Percentiles rank a stretch among this genome's conserved stretches.
These are phyloP conservation scores for Lepidothrix coronata DNA, from an alignment of 2,113 vertebrate species.

Conservation along the genomic window DNA sequence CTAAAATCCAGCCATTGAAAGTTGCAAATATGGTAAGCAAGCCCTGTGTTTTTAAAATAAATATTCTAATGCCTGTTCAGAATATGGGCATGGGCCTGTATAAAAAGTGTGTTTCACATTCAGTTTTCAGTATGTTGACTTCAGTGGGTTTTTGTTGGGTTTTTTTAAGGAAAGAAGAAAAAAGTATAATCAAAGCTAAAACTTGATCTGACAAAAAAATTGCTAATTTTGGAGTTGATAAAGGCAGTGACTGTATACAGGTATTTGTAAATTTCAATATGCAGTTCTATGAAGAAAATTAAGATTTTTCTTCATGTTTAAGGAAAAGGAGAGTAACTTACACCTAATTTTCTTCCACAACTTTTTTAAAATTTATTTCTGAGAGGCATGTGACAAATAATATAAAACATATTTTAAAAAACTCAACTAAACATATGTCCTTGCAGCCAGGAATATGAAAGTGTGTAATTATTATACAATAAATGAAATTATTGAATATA, in stretches of 20 bases:
- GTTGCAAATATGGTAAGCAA: constrained; percentile 39
- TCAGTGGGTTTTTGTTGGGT: background rate
- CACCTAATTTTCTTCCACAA: background rate
- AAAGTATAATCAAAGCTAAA: constrained; percentile 2
- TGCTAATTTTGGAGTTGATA: background rate
- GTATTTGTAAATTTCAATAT: constrained; percentile 11
- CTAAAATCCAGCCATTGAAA: constrained; percentile 41
- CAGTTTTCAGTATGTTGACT: constrained; percentile 31
- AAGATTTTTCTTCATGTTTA: background rate
- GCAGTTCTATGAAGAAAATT: background rate
- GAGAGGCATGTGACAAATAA: background rate
- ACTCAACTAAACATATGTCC: background rate
- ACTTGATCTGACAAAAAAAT: constrained; percentile 9
- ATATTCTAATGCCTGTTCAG: constrained; percentile 36
- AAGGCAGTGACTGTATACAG: background rate
- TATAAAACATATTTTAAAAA: background rate
- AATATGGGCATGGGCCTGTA: background rate
- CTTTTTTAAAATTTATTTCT: background rate
- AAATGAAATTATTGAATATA: background rate
- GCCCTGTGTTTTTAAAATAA: constrained; percentile 63
- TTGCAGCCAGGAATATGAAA: background rate
- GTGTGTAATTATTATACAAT: background rate
- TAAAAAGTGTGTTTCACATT: background rate
- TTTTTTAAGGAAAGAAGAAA: background rate
- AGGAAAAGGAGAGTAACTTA: background rate